These are phyloP conservation scores for Pangasius krempfi DNA, from an alignment of 2,797 vertebrate species.

Conservation along the genomic window DNA sequence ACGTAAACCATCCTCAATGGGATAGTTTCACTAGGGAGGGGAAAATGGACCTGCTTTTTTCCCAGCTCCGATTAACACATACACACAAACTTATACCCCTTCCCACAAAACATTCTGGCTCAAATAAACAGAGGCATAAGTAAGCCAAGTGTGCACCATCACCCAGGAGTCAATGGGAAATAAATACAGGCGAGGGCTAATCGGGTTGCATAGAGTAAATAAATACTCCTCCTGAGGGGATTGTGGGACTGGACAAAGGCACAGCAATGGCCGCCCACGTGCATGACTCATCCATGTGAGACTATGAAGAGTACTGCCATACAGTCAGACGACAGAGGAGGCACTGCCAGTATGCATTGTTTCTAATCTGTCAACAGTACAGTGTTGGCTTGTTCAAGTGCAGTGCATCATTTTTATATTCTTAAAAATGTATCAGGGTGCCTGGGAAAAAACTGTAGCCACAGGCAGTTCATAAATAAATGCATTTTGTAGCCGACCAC, in stretches of 20 bases:
- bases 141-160: conserved; percentile 62
- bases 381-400: conserved; percentile 30
- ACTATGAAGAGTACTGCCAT: conserved; percentile 35
- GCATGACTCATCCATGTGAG: conserved; percentile 44
- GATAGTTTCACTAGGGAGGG: conserved; percentile 70
- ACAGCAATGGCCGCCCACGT: conserved; percentile 52
- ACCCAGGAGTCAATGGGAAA: conserved; percentile 63
- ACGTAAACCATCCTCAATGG: conserved; percentile 70
- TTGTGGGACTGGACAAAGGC: conserved; percentile 51
- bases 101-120: conserved; percentile 71
- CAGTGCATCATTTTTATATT: conserved; percentile 27
- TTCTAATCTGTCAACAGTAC: conserved; percentile 40
- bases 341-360: conserved; percentile 29
- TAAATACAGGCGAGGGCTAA: conserved; percentile 59
- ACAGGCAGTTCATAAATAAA: conserved; percentile 31
- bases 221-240: conserved; percentile 50
- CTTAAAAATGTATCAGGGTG: conserved; percentile 7
- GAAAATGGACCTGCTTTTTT: conserved; percentile 69
- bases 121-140: conserved; percentile 74
- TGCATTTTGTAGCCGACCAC: conserved; percentile 9
- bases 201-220: conserved; percentile 59
- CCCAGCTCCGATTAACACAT: conserved; percentile 73
- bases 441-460: conserved; percentile 19
- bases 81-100: conserved; percentile 60
- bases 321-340: conserved; percentile 30